These are phyloP conservation scores for Glandiceps talaboti DNA, from an alignment of 53 echinoderm and acorn worm species.

Conservation along the genomic window DNA sequence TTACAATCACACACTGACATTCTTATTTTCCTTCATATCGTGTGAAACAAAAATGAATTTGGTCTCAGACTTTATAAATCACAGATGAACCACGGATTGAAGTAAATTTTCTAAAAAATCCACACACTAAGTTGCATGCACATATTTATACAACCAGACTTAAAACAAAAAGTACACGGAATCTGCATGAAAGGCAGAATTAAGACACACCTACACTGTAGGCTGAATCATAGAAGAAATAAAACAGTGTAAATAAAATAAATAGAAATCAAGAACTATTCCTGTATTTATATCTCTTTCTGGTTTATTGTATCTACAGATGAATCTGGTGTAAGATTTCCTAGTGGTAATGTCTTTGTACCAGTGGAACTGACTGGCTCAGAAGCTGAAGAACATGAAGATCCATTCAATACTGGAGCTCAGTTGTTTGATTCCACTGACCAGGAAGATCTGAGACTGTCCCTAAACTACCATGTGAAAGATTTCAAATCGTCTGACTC, in stretches of 20 bases:
- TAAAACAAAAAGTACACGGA: background rate
- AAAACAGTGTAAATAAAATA: no score
- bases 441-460: conserved; percentile 12
- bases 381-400: background rate
- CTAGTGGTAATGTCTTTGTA: background rate
- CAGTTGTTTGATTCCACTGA: background rate
- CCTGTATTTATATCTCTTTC: background rate
- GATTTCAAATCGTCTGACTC: conserved; percentile 12
- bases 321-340: background rate
- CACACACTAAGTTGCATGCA: no score
- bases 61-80: no score
- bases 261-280: background rate
- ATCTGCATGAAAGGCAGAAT: background rate
- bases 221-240: no score
- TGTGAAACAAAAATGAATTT: no score
- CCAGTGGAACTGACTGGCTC: background rate
- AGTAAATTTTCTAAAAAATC: no score
- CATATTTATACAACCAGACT: no score
- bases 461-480: conserved; percentile 21
- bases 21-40: no score
- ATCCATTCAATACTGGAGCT: background rate
- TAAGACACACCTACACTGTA: no score
- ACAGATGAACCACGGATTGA: no score
- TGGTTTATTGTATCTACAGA: background rate
- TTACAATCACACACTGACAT: no score